A percentile compares a stretch with the other conserved stretches of the same genome.
These are phyloP conservation scores for Brevimyrus niger DNA, from an alignment of 2,113 vertebrate species.

Conservation along the genomic window DNA sequence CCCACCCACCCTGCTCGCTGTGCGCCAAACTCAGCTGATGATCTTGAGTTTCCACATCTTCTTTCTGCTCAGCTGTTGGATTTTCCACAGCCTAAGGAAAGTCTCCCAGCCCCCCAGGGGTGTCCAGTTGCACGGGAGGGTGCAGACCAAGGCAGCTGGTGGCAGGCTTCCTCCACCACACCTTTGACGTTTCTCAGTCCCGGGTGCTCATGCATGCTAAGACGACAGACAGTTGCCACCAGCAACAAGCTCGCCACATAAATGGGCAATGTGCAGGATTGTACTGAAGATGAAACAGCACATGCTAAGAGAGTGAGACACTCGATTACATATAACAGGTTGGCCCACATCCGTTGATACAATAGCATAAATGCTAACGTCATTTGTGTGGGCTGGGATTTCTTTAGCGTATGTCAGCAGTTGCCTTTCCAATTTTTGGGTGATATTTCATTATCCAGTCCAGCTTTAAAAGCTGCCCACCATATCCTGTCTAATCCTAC, in stretches of 20 bases:
- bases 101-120: constrained; percentile 1
- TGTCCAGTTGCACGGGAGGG: background rate
- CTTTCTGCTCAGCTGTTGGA: constrained; percentile 22
- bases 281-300: background rate
- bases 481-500: background rate
- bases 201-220: background rate
- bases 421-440: background rate
- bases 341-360: background rate
- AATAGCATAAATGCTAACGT: background rate
- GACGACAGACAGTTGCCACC: background rate
- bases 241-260: background rate
- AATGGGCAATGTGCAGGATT: background rate
- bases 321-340: background rate
- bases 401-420: background rate
- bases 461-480: background rate
- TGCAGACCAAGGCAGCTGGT: background rate
- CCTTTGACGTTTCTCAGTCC: background rate
- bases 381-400: background rate
- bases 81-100: constrained; percentile 26
- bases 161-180: background rate
- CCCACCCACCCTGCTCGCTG: constrained; percentile 13
- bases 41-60: constrained; percentile 29
- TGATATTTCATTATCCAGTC: background rate
- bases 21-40: constrained; percentile 14
- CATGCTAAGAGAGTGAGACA: background rate